Evolutionary conservation across 23 tunicate species (phyloP), one percentile per base, ranked within the genome.

Genomic region (Ciona savignyi): DNA sequence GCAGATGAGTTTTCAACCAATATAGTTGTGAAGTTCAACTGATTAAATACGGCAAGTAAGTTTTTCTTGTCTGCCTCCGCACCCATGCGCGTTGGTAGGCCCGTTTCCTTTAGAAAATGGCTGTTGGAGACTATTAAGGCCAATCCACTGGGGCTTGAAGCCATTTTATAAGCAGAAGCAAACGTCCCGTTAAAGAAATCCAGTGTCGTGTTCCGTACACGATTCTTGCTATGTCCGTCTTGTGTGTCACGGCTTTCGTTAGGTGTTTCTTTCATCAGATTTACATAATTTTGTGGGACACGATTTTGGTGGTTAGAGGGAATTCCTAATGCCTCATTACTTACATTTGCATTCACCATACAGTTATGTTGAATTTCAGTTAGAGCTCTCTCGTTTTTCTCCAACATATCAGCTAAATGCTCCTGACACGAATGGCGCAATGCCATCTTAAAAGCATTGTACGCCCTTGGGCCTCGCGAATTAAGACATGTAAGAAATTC

Each of bases 391-490:
- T 69, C 73, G 1, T 28, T 51, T 19, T 69, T 35, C 26, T 65
- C 3, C 48, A 78, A 30, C 66, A 69, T 68, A 32, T 74, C 79
- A 6, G 79, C 73, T 6, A 81, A 27, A 66, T 72, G 51, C 23
- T 66, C 62, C 35, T 81, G 86, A 26, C 31, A 48, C 28, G 86
- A 49, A 32, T 73, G 74, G 33, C 60, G 62, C 63, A 81, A 31
- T 22, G 65, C 86, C 0, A 32, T 21, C 0, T 62, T 48, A 34
- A 81, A 81, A 2, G 11, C 30, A 32, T 65, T 25, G 65, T 63
- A 81, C 33, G 86, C 86, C 29, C 11, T 65, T 23, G 86, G 86
- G 0, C 86, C 86, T 29, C 86, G 27, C 24, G 78, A 73, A 24
- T 79, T 79, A 25, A 81, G 48, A 21, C 64, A 27, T 2, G 63